These are phyloP conservation scores for Sanderia malayensis DNA, from an alignment of 30 jellyfish, hydroid and myxozoan genomes.

Conservation along the genomic window DNA sequence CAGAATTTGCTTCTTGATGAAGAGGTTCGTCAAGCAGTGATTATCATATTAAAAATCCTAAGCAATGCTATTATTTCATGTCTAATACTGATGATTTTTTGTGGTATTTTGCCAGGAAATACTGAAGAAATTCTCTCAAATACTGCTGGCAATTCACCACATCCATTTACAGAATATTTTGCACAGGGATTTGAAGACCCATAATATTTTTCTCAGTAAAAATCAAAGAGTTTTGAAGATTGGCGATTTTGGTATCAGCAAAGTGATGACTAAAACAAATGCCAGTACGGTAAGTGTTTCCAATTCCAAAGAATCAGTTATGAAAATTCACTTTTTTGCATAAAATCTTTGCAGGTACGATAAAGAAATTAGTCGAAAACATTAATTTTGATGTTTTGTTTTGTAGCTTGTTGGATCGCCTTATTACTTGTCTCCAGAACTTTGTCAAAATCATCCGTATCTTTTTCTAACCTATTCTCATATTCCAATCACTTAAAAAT, in stretches of 20 bases:
- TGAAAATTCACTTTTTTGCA: too few relatives aligned
- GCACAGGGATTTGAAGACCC: conserved; percentile 91
- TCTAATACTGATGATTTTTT: too few relatives aligned
- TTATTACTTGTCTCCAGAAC: conserved; percentile 96
- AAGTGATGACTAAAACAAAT: conserved; percentile 90
- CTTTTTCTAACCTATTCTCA: conserved; percentile 19
- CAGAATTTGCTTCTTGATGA: conserved; percentile 73
- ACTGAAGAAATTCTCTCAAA: conserved; percentile 80
- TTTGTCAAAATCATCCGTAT: conserved; percentile 96
- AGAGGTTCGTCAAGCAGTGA: too few relatives aligned
- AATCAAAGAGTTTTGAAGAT: conserved; percentile 69
- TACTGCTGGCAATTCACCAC: conserved; percentile 84
- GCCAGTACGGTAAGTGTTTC: conserved; percentile 89
- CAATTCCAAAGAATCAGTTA: too few relatives aligned
- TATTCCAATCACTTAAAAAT: background rate
- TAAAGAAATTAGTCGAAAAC: too few relatives aligned
- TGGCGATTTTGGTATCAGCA: conserved; percentile 95
- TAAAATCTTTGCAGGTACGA: too few relatives aligned
- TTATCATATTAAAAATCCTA: too few relatives aligned
- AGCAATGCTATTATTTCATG: too few relatives aligned
- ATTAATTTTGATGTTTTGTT: too few relatives aligned
- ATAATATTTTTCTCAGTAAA: conserved; percentile 72
- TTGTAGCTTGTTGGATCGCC: conserved; percentile 97
- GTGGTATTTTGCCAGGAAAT: conserved; percentile 88
- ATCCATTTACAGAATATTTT: conserved; percentile 77